phyloP scores from a whole-genome alignment of 2,113 vertebrate genomes.

The Tiliqua scincoides region DNA sequence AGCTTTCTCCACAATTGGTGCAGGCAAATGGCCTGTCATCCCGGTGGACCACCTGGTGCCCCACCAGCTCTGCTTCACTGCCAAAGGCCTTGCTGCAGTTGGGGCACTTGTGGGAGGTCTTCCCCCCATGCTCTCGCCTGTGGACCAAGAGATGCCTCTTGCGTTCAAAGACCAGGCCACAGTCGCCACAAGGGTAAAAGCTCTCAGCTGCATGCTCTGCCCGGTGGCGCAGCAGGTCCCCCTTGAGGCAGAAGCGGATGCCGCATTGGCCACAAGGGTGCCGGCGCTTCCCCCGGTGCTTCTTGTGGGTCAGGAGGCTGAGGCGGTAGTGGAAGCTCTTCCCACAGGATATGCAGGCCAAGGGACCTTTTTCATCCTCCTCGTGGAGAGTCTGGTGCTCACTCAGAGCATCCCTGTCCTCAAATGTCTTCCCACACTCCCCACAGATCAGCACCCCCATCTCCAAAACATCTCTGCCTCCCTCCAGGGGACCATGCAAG shows the following conservation, averaged over 20 bases:
- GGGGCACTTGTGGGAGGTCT: neutral
- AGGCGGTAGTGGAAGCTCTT: conserved; percentile 75
- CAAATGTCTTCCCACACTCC: neutral
- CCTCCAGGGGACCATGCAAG: fast-evolving
- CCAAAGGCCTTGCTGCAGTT: neutral
- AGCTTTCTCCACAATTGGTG: conserved; percentile 74
- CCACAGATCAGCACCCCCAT: neutral
- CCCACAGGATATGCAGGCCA: conserved; percentile 76
- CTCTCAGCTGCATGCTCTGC: conserved; percentile 84
- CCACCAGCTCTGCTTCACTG: conserved; percentile 80
- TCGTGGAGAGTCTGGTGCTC: neutral
- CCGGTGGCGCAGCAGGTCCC: conserved; percentile 87
- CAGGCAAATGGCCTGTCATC: conserved; percentile 82
- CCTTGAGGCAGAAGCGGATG: conserved; percentile 71
- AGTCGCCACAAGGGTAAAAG: neutral
- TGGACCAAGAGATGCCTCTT: neutral
- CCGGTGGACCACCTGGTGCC: conserved; percentile 77
- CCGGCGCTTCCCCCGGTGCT: conserved; percentile 53
- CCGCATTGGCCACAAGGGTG: conserved; percentile 63
- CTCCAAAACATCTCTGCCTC: fast-evolving
- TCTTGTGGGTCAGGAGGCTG: conserved; percentile 74
- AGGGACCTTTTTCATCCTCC: conserved; percentile 64
- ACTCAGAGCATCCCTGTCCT: neutral
- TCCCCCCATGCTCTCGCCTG: neutral
- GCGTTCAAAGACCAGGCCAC: conserved; percentile 4